A percentile compares a stretch with the other conserved stretches of the same genome.
Conservation (phyloP, 2,113 vertebrate species). For the Pluvianellus socialis region DNA sequence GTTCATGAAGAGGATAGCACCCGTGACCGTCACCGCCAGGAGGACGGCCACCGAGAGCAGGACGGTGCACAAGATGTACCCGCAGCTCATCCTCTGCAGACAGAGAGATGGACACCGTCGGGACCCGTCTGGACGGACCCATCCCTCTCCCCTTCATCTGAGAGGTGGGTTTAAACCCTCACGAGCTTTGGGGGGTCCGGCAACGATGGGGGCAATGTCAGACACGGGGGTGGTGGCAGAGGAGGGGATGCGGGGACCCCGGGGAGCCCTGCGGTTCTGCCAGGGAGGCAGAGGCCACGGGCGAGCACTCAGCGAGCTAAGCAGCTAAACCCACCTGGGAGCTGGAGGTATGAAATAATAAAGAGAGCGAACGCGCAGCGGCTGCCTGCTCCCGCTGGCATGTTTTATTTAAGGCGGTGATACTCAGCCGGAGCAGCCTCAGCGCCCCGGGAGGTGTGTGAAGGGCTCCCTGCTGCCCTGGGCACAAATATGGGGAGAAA, state of each 20-base stretch:
- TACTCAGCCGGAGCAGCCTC: not conserved
- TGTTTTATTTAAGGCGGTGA: not conserved
- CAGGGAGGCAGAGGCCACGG: not conserved
- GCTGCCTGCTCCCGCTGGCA: not conserved
- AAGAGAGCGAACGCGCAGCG: not conserved
- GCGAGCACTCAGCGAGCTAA: not conserved
- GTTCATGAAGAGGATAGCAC: constrained; percentile 94
- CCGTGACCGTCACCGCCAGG: constrained; percentile 88
- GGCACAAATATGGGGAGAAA: not conserved
- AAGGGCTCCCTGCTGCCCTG: not conserved
- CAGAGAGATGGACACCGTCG: not conserved
- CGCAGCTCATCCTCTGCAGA: constrained; percentile 88
- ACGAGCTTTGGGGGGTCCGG: fast-evolving
- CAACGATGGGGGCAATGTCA: not conserved
- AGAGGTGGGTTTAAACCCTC: not conserved
- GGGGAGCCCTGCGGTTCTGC: not conserved
- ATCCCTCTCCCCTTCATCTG: fast-evolving
- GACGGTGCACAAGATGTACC: constrained; percentile 89
- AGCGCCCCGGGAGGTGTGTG: not conserved
- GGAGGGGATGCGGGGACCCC: not conserved
- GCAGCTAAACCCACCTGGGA: not conserved
- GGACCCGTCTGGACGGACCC: fast-evolving
- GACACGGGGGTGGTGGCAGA: not conserved
- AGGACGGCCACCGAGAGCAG: constrained; percentile 91
- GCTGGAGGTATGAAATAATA: constrained; percentile 16